phyloP scores from a whole-genome alignment of 2,797 vertebrate species.

The Melanotaenia parkinsoni region DNA sequence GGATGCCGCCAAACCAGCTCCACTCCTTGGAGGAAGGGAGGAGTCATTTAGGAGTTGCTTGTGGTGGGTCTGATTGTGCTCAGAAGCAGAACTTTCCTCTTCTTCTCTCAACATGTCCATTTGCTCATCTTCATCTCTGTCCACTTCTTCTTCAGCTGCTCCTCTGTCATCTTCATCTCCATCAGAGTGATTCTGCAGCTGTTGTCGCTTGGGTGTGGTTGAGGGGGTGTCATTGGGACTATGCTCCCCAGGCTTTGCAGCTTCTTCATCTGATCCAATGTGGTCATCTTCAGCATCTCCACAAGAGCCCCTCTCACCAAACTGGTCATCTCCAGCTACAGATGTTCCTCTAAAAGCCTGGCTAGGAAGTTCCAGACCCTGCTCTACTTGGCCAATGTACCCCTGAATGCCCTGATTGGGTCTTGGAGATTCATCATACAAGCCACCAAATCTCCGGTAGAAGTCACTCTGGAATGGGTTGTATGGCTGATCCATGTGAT shows the following conservation, averaged over 20 bases:
- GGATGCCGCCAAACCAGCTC: conserved; percentile 50
- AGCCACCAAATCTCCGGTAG: conserved; percentile 91
- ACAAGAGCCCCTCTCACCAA: conserved; percentile 89
- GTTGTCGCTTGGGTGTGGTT: conserved; percentile 70
- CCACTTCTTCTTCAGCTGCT: conserved; percentile 82
- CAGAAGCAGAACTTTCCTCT: conserved; percentile 76
- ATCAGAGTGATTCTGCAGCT: conserved; percentile 78
- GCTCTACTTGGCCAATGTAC: conserved; percentile 79
- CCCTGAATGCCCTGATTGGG: conserved; percentile 84
- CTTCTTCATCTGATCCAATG: conserved; percentile 79
- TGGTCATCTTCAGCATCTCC: conserved; percentile 90
- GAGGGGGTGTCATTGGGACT: conserved; percentile 57
- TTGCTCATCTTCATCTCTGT: conserved; percentile 85
- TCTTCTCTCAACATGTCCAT: conserved; percentile 86
- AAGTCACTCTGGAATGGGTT: conserved; percentile 92
- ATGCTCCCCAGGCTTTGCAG: conserved; percentile 38
- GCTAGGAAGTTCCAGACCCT: conserved; percentile 80
- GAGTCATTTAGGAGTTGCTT: conserved; percentile 64
- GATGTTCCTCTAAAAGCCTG: conserved; percentile 73
- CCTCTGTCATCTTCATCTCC: conserved; percentile 84
- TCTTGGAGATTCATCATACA: conserved; percentile 86
- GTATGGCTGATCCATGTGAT: conserved; percentile 87
- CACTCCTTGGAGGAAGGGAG: conserved; percentile 61
- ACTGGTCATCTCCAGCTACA: conserved; percentile 80
- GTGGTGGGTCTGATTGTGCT: conserved; percentile 60